Conservation (phyloP, 2,797 vertebrate genomes). For the Ctenopoma kingsleyae region DNA sequence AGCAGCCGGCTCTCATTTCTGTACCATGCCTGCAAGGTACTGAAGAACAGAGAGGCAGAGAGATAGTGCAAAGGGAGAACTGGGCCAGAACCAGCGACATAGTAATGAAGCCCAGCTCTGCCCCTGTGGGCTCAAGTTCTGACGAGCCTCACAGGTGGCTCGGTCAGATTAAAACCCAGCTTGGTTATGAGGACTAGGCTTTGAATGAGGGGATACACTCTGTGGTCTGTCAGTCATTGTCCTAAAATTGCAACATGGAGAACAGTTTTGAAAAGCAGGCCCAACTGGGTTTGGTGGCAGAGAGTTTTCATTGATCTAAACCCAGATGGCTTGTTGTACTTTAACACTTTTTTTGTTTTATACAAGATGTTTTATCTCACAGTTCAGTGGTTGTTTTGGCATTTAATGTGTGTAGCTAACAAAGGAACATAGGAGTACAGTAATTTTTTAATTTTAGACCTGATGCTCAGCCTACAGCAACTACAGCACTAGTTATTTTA, state of each 20-base stretch:
- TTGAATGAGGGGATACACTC: conserved; percentile 74
- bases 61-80: conserved; percentile 78
- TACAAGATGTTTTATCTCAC: conserved; percentile 30
- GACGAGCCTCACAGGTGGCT: conserved; percentile 84
- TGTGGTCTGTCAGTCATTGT: conserved; percentile 79
- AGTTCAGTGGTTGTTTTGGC: conserved; percentile 15
- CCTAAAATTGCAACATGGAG: conserved; percentile 71
- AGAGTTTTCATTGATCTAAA: conserved; percentile 71
- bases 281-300: conserved; percentile 63
- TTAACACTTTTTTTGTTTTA: conserved; percentile 37
- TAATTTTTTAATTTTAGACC: conserved; percentile 6
- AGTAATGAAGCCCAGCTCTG: conserved; percentile 83
- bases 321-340: conserved; percentile 65
- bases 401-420: conserved; percentile 13
- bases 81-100: conserved; percentile 78
- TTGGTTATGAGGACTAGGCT: conserved; percentile 72
- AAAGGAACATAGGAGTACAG: conserved; percentile 1
- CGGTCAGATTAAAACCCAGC: conserved; percentile 83
- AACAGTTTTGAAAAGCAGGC: conserved; percentile 65
- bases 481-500: neutral
- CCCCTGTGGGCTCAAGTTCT: conserved; percentile 82
- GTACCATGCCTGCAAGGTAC: conserved; percentile 79
- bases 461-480: neutral
- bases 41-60: conserved; percentile 74
- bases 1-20: conserved; percentile 79